Base-by-base conservation (phyloP, 2,888 invertebrate species). In the Tigriopus californicus region DNA sequence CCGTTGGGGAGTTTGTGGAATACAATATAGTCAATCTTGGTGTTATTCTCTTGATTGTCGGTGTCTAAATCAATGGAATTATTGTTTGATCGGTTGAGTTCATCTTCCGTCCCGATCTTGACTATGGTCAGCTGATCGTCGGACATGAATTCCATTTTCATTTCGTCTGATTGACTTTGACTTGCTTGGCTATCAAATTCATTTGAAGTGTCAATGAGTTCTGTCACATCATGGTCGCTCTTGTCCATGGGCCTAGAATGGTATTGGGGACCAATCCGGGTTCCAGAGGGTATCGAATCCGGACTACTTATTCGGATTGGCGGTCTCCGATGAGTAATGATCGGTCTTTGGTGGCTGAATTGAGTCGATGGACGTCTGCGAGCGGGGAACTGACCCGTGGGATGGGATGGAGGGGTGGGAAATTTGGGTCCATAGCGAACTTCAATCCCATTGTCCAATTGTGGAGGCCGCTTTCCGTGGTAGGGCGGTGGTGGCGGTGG, bases 1-100 rank as follows among this genome's bases (percentile, higher is more conserved):
- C 56, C 56, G 22, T 56, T 56, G 22, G 56, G 56, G 13, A 56
- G 24, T 15, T 56, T 56, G 25, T 56, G 56, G 13, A 56, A 24
- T 8, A 56, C 44, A 42, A 56, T 41, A 22, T 56, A 56, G 2
- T 56, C 44, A 15, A 22, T 20, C 49, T 49, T 49, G 15, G 15
- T 18, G 22, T 49, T 22, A 49, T 15, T 22, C 13, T 15, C 22
- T 49, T 15, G 15, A 5, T 15, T 22, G 5, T 20, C 15, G 49
- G 13, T 22, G 11, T 49, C 49, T 8, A 13, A 18, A 5, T 18
- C 46, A 20, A 22, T 5, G 2, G 13, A 13, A 20, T 49, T 49
- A 12, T 49, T 22, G 22, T 20, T 22, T 20, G 49, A 20, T 22
- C 22, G 13, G 49, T 49, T 49, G 49, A 20, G 15, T 11, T 49